phyloP scores from a whole-genome alignment of 2,113 vertebrate species.

The Casuarius casuarius region DNA sequence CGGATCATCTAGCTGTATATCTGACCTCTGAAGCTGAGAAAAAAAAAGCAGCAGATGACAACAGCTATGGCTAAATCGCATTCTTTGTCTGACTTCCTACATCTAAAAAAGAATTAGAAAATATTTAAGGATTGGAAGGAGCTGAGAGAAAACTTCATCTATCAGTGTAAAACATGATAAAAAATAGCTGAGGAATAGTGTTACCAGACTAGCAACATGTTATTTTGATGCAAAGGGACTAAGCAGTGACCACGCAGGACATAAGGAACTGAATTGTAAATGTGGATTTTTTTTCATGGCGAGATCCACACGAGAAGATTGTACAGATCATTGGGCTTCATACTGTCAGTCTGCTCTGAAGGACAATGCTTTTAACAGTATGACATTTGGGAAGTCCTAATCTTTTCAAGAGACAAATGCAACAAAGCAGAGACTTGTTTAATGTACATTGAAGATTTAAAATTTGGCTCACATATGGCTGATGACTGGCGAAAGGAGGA shows the following conservation, averaged over 20 bases:
- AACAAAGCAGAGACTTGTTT: too few relatives aligned
- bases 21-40: not conserved
- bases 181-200: not conserved
- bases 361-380: not conserved
- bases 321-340: not conserved
- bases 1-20: not conserved
- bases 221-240: not conserved
- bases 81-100: not conserved
- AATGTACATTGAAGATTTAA: too few relatives aligned
- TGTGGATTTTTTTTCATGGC: not conserved
- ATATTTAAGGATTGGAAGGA: not conserved
- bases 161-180: not conserved
- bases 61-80: not conserved
- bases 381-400: not conserved
- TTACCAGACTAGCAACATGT: not conserved
- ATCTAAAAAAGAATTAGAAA: not conserved
- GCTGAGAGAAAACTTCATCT: not conserved
- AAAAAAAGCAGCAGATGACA: not conserved
- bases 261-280: not conserved
- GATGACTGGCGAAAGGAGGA: too few relatives aligned
- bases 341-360: not conserved
- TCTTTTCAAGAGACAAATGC: too few relatives aligned
- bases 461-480: too few relatives aligned
- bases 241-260: not conserved
- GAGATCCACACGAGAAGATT: not conserved